phyloP scores from a whole-genome alignment of 2,113 vertebrate species.

The Solenodon paradoxus region DNA sequence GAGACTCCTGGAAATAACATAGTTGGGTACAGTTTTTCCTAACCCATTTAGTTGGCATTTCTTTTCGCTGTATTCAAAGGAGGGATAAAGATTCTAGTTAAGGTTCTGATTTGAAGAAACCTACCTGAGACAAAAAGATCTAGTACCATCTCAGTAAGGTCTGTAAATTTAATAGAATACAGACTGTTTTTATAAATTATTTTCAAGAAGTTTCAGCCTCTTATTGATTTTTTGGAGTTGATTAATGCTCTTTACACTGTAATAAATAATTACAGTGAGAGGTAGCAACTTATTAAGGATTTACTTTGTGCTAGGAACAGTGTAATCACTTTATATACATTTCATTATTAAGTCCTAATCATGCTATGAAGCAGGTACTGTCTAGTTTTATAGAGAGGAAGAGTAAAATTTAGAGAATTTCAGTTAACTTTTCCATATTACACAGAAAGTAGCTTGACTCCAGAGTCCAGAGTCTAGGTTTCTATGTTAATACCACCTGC shows the following conservation, averaged over 20 bases:
- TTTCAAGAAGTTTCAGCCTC: neutral
- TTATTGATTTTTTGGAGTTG: neutral
- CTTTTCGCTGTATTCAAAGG: neutral
- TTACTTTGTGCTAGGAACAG: neutral
- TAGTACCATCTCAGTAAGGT: neutral
- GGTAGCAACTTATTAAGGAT: neutral
- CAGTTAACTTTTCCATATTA: neutral
- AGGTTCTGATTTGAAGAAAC: neutral
- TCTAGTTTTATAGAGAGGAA: neutral
- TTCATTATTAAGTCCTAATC: neutral
- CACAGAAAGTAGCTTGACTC: neutral
- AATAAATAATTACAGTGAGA: neutral
- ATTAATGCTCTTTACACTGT: neutral
- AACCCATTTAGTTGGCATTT: neutral
- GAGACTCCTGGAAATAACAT: neutral
- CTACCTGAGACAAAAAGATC: neutral
- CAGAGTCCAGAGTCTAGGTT: neutral
- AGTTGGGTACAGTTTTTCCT: neutral
- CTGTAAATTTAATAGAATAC: neutral
- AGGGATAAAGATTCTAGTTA: neutral
- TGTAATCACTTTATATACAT: neutral
- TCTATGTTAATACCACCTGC: neutral
- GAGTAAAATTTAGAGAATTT: slow-evolving; percentile 34
- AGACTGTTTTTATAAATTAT: neutral
- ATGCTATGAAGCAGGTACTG: neutral